Conservation (phyloP, 2,888 invertebrate genomes). For the Anthrax anthrax region DNA sequence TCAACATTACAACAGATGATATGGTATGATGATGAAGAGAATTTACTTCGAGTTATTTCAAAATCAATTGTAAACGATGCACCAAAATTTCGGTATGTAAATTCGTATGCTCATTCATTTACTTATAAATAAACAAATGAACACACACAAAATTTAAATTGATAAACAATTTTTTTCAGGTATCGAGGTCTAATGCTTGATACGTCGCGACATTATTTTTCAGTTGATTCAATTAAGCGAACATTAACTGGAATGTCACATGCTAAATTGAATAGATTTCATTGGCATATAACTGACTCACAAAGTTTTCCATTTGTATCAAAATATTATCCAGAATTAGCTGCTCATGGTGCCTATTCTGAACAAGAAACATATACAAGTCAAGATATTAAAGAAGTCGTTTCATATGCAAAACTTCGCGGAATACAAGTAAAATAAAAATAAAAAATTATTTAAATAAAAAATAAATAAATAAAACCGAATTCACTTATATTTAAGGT, state of each 20-base stretch:
- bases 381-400: slow-evolving; percentile 55
- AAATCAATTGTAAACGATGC: slow-evolving; percentile 57
- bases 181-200: slow-evolving; percentile 84
- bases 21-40: slow-evolving; percentile 59
- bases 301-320: slow-evolving; percentile 83
- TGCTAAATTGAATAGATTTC: slow-evolving; percentile 81
- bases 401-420: slow-evolving; percentile 60
- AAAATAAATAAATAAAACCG: background rate
- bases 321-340: slow-evolving; percentile 58
- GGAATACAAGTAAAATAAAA: slow-evolving; percentile 65
- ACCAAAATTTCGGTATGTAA: slow-evolving; percentile 43
- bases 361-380: slow-evolving; percentile 60
- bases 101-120: background rate
- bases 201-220: slow-evolving; percentile 80
- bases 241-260: slow-evolving; percentile 80
- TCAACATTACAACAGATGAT: slow-evolving; percentile 68
- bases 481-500: slow-evolving; percentile 42
- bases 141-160: background rate
- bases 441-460: background rate
- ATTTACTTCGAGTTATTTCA: slow-evolving; percentile 46
- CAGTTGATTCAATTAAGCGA: slow-evolving; percentile 52
- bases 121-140: background rate
- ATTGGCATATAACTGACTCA: slow-evolving; percentile 85
- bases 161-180: slow-evolving; percentile 28
- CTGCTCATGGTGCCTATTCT: slow-evolving; percentile 73